Percentiles rank a stretch among this genome's conserved stretches.
phyloP scores from a whole-genome alignment of 2,888 invertebrate species.

The Escarpia spicata region DNA sequence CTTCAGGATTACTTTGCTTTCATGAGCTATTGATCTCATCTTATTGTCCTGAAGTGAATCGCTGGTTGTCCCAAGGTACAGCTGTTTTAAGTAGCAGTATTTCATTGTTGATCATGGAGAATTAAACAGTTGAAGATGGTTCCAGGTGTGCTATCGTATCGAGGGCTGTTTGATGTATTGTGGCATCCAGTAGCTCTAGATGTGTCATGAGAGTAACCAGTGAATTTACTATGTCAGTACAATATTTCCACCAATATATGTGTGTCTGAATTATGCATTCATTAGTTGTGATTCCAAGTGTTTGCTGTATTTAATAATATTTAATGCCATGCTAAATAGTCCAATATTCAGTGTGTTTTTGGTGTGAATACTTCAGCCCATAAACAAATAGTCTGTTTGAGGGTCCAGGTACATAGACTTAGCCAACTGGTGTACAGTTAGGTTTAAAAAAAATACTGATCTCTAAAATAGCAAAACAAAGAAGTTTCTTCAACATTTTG shows the following conservation, averaged over 20 bases:
- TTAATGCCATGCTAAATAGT: background rate
- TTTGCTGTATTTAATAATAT: background rate
- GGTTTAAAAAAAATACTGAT: too few species aligned
- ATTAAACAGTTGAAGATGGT: background rate
- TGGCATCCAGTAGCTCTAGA: background rate
- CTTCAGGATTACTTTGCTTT: background rate
- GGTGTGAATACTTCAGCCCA: background rate
- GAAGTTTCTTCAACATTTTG: too few species aligned
- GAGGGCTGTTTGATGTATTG: background rate
- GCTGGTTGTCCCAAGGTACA: background rate
- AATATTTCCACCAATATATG: background rate
- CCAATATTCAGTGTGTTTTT: background rate
- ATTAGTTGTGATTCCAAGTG: background rate
- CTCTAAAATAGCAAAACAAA: too few species aligned
- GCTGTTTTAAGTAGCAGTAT: background rate
- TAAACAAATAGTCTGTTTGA: background rate
- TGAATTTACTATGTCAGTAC: background rate
- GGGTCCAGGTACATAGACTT: too few species aligned
- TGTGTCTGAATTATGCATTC: background rate
- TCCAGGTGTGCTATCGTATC: background rate
- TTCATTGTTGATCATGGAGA: background rate
- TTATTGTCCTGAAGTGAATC: background rate
- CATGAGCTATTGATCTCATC: background rate
- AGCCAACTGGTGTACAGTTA: too few species aligned
- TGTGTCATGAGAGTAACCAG: background rate